Evolutionary conservation across 2,113 vertebrate species (phyloP).

Genomic region (Dicaeum eximium): DNA sequence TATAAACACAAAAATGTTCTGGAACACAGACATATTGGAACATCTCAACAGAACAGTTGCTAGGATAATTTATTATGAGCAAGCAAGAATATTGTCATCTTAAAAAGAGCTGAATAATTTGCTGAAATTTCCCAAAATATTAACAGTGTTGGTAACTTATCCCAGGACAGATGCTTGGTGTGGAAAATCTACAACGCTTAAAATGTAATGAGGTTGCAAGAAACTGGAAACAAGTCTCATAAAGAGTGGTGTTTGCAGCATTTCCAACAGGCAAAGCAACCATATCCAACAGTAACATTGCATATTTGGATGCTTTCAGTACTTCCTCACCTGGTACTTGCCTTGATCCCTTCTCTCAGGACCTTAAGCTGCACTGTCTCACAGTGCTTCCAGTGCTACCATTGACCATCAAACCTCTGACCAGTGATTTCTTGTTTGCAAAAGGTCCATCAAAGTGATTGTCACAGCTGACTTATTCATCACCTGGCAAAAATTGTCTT

Average conservation of each 20-base stretch:
- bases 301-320: neutral
- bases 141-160: neutral
- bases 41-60: neutral
- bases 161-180: neutral
- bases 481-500: neutral
- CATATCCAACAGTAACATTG: neutral
- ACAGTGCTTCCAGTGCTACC: neutral
- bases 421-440: neutral
- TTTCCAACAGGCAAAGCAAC: neutral
- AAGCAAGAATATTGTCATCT: neutral
- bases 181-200: neutral
- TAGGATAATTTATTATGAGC: neutral
- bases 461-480: neutral
- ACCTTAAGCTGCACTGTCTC: neutral
- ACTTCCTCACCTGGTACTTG: rapidly evolving
- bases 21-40: neutral
- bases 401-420: neutral
- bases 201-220: neutral
- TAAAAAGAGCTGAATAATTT: neutral
- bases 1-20: neutral
- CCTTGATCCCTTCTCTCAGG: neutral
- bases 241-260: neutral
- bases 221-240: neutral
- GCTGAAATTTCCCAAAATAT: neutral
- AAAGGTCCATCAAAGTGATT: neutral